Evolutionary conservation across 2,888 invertebrate genomes (phyloP).

Genomic region (Pterostichus madidus): DNA sequence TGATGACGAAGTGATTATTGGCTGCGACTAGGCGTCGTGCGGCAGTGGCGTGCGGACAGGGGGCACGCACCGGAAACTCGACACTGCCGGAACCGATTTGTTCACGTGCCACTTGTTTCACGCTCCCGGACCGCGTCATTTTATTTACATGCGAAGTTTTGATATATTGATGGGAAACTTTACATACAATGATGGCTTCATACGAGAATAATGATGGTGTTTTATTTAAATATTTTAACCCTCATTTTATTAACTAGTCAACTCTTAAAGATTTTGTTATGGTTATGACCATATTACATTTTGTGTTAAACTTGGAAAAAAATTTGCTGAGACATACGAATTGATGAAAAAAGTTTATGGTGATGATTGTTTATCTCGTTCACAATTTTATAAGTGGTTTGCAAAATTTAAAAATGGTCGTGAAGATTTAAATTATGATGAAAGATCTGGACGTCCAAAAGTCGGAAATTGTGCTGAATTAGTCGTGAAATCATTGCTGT

Average conservation of each 20-base stretch:
- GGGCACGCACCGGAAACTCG: slow-evolving; percentile 3
- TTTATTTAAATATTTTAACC: not conserved
- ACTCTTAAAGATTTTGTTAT: too few relatives aligned
- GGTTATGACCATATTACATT: too few relatives aligned
- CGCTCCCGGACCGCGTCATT: slow-evolving; percentile 56
- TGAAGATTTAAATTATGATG: too few relatives aligned
- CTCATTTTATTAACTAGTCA: not conserved
- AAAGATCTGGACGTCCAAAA: too few relatives aligned
- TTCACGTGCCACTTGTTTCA: slow-evolving; percentile 64
- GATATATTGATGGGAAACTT: slow-evolving; percentile 41
- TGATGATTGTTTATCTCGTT: too few relatives aligned
- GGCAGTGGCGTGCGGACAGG: slow-evolving; percentile 29
- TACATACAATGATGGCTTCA: slow-evolving; percentile 29
- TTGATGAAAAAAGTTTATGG: too few relatives aligned
- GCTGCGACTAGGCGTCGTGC: slow-evolving; percentile 31
- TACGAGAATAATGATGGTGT: slow-evolving; percentile 3
- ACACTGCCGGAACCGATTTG: slow-evolving; percentile 41
- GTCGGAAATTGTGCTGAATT: too few relatives aligned
- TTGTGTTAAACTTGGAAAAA: too few relatives aligned
- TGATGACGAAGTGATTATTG: slow-evolving; percentile 66
- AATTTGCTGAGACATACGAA: too few relatives aligned
- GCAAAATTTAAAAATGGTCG: too few relatives aligned
- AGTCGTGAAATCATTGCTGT: too few relatives aligned
- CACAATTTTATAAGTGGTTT: too few relatives aligned
- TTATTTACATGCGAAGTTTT: slow-evolving; percentile 62